Evolutionary conservation across 1,140 invertebrate species (phyloP), one percentile per base, ranked within the genome.

Genomic region (Drosophila ambigua): DNA sequence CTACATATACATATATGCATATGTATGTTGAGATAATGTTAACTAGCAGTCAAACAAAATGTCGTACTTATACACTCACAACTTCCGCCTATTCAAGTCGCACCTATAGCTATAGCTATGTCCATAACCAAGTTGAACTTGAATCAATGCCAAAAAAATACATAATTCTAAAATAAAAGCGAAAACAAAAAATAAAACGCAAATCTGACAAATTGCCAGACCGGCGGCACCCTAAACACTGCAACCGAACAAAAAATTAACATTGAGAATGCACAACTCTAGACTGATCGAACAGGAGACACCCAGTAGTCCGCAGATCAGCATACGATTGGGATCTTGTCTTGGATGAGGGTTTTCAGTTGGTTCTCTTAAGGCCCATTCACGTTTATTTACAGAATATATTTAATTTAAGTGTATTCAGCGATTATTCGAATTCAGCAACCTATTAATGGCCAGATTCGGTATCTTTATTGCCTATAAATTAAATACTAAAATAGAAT

Each of bases 61-160:
- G 64, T 45, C 63, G 44, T 59, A 39, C 11, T 13, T 39, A 39
- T 77, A 51, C 57, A 75, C 58, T 66, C 58, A 58, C 43, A 9
- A 79, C 63, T 87, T 87, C 83, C 83, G 76, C 63, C 51, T 51
- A 62, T 66, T 84, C 77, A 73, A 80, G 71, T 75, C 28, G 57
- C 57, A 54, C 48, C 54, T 28, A 62, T 39, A 39, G 35, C 35
- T 39, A 39, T 6, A 28, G 26, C 11, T 39, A 13, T 13, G 13
- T 13, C 35, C 35, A 39, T 31, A 69, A 55, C 44, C 54, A 31
- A 64, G 60, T 69, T 90, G 89, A 90, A 90, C 83, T 90, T 87
- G 83, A 88, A 80, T 72, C 83, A 78, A 88, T 82, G 85, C 85
- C 88, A 90, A 90, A 78, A 79, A 68, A 28, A 55, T 55, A 73